Evolutionary conservation across 2,113 vertebrate species (phyloP).

Genomic region (Myrmophylax atrothorax): DNA sequence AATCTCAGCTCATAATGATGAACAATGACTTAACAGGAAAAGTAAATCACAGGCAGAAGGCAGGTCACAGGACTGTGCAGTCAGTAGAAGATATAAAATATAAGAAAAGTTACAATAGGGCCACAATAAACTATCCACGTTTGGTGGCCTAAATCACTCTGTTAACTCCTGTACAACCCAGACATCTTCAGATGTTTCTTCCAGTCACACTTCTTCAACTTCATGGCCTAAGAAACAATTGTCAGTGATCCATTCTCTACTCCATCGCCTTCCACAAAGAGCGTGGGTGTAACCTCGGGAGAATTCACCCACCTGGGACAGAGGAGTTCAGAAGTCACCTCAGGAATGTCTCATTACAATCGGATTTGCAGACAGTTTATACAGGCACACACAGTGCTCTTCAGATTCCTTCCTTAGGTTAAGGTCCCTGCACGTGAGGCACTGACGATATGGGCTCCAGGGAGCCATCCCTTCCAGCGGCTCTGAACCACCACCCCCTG

Average conservation of each 20-base stretch:
- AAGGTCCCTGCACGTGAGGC: neutral
- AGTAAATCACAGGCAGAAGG: slow-evolving; percentile 54
- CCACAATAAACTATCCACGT: slow-evolving; percentile 12
- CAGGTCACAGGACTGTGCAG: slow-evolving; percentile 15
- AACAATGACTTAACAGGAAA: slow-evolving; percentile 62
- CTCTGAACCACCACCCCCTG: fast-evolving
- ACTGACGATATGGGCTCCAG: neutral
- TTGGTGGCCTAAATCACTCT: neutral
- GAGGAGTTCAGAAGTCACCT: neutral
- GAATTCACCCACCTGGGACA: neutral
- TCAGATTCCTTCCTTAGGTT: neutral
- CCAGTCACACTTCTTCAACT: neutral
- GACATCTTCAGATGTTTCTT: neutral
- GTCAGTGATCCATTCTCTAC: neutral
- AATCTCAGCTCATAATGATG: slow-evolving; percentile 49
- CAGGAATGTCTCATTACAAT: slow-evolving; percentile 3
- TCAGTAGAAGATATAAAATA: slow-evolving; percentile 47
- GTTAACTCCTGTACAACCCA: slow-evolving; percentile 3
- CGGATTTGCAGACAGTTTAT: neutral
- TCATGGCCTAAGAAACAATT: neutral
- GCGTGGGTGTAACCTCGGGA: neutral
- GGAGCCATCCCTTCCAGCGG: fast-evolving
- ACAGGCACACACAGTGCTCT: neutral
- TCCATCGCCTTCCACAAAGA: fast-evolving
- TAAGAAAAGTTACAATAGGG: slow-evolving; percentile 24